Conservation (phyloP, 1,140 invertebrate genomes). For the Anastrepha obliqua region DNA sequence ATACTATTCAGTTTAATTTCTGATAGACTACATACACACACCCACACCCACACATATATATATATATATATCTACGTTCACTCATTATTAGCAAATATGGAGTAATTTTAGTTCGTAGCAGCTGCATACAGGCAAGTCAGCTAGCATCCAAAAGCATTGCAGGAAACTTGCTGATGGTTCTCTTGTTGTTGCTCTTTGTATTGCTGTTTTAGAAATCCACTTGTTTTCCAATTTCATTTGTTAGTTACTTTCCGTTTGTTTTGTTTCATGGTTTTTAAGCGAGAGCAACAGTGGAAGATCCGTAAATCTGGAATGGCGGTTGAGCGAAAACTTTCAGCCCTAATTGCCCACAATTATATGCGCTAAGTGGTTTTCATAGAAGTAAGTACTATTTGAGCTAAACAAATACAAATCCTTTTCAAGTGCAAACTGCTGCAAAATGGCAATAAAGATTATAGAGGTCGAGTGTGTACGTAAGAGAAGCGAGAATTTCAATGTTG, state of each 20-base stretch:
- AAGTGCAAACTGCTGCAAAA: constrained; percentile 16
- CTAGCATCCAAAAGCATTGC: background rate
- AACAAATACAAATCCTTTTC: constrained; percentile 44
- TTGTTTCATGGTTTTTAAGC: background rate
- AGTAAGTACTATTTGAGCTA: constrained; percentile 38
- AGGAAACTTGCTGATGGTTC: background rate
- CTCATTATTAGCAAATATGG: background rate
- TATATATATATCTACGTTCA: background rate
- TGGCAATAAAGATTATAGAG: constrained; percentile 8
- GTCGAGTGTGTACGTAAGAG: background rate
- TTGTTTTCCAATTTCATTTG: background rate
- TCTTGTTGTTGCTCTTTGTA: background rate
- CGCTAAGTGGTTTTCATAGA: constrained; percentile 35
- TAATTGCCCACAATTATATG: constrained; percentile 44
- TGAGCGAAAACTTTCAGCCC: constrained; percentile 9
- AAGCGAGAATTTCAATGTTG: background rate
- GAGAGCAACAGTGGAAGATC: background rate
- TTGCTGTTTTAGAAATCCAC: background rate
- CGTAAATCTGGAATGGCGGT: background rate
- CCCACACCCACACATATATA: background rate
- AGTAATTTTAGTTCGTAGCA: background rate
- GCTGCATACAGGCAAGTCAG: background rate
- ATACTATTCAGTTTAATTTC: too few species aligned
- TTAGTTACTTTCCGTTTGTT: background rate
- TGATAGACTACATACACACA: too few species aligned